Evolutionary conservation across 2,888 invertebrate species (phyloP).

Genomic region (Drosophila longiperda): DNA sequence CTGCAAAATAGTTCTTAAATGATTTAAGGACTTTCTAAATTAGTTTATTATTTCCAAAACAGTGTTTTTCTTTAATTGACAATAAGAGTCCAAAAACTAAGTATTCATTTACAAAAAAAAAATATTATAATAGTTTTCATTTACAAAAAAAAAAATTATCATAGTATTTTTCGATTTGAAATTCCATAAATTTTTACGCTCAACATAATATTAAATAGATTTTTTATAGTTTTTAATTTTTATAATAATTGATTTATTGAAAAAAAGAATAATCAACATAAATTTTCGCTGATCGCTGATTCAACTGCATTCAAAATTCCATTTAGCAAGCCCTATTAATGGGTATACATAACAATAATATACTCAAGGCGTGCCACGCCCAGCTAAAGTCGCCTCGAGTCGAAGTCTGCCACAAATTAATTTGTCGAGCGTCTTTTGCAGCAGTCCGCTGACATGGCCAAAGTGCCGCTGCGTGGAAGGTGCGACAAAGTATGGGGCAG

Average conservation of each 20-base stretch:
- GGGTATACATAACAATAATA: slow-evolving; percentile 30
- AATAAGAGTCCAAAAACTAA: too few relatives aligned
- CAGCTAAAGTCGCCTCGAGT: slow-evolving; percentile 61
- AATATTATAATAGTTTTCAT: too few relatives aligned
- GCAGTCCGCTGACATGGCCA: slow-evolving; percentile 49
- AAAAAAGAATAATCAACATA: background rate
- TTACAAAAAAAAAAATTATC: too few relatives aligned
- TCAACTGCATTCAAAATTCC: background rate
- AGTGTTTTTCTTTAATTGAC: too few relatives aligned
- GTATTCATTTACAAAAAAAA: too few relatives aligned
- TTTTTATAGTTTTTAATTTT: background rate
- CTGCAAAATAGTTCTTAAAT: too few relatives aligned
- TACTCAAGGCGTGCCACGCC: slow-evolving; percentile 70
- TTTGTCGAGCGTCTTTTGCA: slow-evolving; percentile 70
- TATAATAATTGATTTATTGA: background rate
- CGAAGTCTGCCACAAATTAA: slow-evolving; percentile 78
- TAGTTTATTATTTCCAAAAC: too few relatives aligned
- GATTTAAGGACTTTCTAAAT: background rate
- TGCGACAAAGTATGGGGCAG: background rate
- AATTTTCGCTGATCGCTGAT: background rate
- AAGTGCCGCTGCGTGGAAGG: background rate
- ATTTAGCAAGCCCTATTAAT: background rate
- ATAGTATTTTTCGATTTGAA: too few relatives aligned
- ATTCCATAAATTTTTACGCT: background rate
- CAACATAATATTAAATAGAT: background rate